Conservation (phyloP, 2,113 vertebrate species). For the Echinops telfairi region DNA sequence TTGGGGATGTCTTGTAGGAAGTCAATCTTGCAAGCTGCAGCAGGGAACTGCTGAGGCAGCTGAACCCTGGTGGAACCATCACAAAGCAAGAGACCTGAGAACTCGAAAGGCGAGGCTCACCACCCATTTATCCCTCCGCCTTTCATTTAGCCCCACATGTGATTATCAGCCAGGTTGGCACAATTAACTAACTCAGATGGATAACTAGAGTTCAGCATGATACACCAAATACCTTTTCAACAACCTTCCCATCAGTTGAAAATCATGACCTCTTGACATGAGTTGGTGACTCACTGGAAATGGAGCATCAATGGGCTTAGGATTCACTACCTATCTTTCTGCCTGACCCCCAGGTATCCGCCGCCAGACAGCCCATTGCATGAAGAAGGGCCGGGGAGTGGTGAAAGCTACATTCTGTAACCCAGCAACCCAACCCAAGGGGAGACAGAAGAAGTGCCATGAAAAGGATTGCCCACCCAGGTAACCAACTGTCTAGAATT, state of each 20-base stretch:
- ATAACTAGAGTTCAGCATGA: not conserved
- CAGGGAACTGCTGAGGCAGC: too few relatives aligned
- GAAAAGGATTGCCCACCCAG: constrained; percentile 94
- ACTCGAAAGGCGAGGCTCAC: too few relatives aligned
- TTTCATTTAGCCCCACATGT: too few relatives aligned
- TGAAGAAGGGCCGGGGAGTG: constrained; percentile 88
- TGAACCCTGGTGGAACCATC: too few relatives aligned
- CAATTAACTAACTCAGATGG: too few relatives aligned
- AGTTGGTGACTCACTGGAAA: not conserved
- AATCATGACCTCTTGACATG: not conserved
- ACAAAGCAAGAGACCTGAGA: too few relatives aligned
- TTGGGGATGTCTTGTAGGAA: too few relatives aligned
- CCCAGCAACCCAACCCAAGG: constrained; percentile 88
- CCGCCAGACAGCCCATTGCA: constrained; percentile 91
- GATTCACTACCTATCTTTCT: not conserved
- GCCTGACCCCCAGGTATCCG: constrained; percentile 87
- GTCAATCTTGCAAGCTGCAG: too few relatives aligned
- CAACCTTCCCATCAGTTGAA: not conserved
- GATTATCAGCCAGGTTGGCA: too few relatives aligned
- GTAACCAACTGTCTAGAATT: constrained; percentile 25
- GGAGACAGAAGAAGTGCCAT: constrained; percentile 92
- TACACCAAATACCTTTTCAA: not conserved
- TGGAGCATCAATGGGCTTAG: not conserved
- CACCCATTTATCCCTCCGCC: too few relatives aligned
- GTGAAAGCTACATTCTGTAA: constrained; percentile 94